Evolutionary conservation across 1,140 invertebrate genomes (phyloP).

Genomic region (Formica exsecta): DNA sequence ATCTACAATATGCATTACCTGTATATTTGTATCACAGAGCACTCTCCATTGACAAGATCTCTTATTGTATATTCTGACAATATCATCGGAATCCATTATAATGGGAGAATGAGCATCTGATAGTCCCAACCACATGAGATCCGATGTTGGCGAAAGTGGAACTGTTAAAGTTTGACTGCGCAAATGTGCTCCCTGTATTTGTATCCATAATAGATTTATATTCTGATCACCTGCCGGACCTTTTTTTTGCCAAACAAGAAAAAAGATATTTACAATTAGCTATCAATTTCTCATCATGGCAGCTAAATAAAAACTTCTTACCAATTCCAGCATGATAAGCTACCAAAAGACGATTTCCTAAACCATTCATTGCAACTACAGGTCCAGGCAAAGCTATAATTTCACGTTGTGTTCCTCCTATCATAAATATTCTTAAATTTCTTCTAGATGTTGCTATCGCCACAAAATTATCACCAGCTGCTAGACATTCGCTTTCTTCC

Average conservation of each 20-base stretch:
- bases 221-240: constrained; percentile 86
- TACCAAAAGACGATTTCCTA: constrained; percentile 90
- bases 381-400: constrained; percentile 91
- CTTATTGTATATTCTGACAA: constrained; percentile 89
- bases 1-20: constrained; percentile 85
- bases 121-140: constrained; percentile 94
- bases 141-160: constrained; percentile 90
- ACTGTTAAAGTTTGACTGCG: constrained; percentile 87
- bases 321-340: constrained; percentile 91
- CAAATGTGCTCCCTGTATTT: constrained; percentile 81
- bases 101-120: constrained; percentile 92
- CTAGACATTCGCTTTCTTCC: constrained; percentile 92
- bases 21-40: constrained; percentile 90
- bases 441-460: constrained; percentile 92
- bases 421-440: constrained; percentile 93
- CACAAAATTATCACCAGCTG: constrained; percentile 91
- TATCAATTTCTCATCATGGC: background rate
- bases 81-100: constrained; percentile 90
- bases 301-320: constrained; percentile 73
- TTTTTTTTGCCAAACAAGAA: constrained; percentile 46
- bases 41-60: constrained; percentile 92
- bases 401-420: constrained; percentile 95
- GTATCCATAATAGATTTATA: constrained; percentile 88
- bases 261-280: constrained; percentile 3
- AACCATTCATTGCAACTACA: constrained; percentile 90